Base-by-base conservation (phyloP, 23 tunicate species). In the Halocynthia aurantium region DNA sequence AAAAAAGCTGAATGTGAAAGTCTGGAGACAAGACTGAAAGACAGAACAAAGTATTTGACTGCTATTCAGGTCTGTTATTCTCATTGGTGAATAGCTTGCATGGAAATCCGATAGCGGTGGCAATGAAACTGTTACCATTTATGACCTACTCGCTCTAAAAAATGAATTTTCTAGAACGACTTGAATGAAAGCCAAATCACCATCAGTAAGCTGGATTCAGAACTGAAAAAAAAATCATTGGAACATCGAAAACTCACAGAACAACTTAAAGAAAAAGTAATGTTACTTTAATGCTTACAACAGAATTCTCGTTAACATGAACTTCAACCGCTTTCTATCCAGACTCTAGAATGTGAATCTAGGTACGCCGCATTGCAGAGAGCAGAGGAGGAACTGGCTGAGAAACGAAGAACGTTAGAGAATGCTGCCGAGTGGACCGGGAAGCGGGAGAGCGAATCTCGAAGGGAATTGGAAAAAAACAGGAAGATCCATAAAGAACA, bases 401-500 rank as follows among this genome's bases (percentile, higher is more conserved):
- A 81, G 22, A 86, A 75, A 57, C 17, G 73, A 10, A 60, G 77
- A 54, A 53, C 81, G 31, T 61, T 86, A n/a, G 91, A 80, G 63
- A 68, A 52, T 53, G 85, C 85, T 22, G 63, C 91, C 7, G 91
- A 86, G 71, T 84, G 76, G 71, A 73, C 80, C 6, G 71, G 77
- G 8, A 81, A 81, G 52, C 70, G 57, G 52, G 85, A 86, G 52
- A 18, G 70, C 50, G 74, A 81, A 57, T 13, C 20, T n/a, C 76
- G 77, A 22, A 31, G 85, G 7, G 91, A 86, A 52, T 67, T 67
- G 53, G 69, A 67, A 51, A 86, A 81, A 66, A 64, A 80, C 64
- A 81, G 74, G 76, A 86, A 81, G 67, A 52, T 81, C 50, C 84
- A 81, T 69, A 20, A n/a, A 10, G 91, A 81, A 67, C 91, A 86